Percentiles rank a stretch among this genome's conserved stretches.
phyloP scores from a whole-genome alignment of 2,888 invertebrate species.

The Caenorhabditis sp. region DNA sequence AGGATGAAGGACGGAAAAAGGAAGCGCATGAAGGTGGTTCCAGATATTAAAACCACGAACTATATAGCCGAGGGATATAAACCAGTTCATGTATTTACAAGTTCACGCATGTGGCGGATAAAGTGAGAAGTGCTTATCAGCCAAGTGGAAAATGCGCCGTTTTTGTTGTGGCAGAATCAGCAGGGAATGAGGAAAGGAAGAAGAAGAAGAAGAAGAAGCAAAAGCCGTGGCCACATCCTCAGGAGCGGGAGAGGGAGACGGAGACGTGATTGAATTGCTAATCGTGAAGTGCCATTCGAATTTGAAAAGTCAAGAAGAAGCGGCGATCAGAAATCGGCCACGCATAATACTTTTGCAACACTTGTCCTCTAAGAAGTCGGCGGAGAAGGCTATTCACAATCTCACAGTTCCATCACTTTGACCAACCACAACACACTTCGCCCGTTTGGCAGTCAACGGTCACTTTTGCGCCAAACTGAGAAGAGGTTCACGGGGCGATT shows the following conservation, averaged over 20 bases:
- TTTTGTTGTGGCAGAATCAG: conserved; percentile 21
- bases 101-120: conserved; percentile 14
- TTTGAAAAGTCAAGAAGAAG: background rate
- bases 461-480: background rate
- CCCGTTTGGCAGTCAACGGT: background rate
- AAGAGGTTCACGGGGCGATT: conserved; percentile 1
- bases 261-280: background rate
- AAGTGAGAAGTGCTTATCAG: conserved; percentile 42
- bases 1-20: background rate
- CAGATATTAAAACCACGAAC: conserved; percentile 14
- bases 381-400: conserved; percentile 29
- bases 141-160: conserved; percentile 47
- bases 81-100: conserved; percentile 27
- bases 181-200: background rate
- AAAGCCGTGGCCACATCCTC: too few relatives aligned
- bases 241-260: background rate
- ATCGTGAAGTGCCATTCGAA: conserved; percentile 20
- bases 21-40: background rate
- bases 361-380: conserved; percentile 23
- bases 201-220: too few relatives aligned
- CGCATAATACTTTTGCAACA: conserved; percentile 27
- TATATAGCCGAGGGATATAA: conserved; percentile 14
- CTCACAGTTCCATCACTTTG: conserved; percentile 53
- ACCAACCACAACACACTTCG: conserved; percentile 33
- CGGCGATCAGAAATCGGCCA: conserved; percentile 9